Base-by-base conservation (phyloP, 2,888 invertebrate species). In the Amblyjoppa fuscipennis region DNA sequence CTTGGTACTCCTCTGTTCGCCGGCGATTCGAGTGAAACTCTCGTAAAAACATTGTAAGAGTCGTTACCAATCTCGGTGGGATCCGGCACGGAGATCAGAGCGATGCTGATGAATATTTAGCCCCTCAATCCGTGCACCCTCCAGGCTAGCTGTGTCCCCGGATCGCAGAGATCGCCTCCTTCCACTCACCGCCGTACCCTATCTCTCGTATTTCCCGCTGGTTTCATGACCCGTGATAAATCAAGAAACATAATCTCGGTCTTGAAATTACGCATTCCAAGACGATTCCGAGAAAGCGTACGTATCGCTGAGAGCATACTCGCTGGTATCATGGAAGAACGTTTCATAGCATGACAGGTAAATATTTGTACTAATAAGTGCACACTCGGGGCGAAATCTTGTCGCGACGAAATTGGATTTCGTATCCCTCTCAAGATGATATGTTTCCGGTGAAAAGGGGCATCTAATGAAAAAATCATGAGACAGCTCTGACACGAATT, bases 41-140 rank as follows among this genome's bases (percentile, higher is more conserved):
- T 81, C 75, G 49, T 81, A 61, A 70, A 69, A 74, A 81, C 45
- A 69, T 34, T 45, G 49, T 16, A 25, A 59, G 25, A 49, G 20
- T 61, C 34, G 31, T 31, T 20, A 45, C 59, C n/a, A 59, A 11
- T 51, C 51, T 28, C 13, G 51, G 71, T 31, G 69, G 59, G 56
- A 61, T 45, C 53, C 53, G 69, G 16, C 6, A 66, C 28, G 25
- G 87, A 77, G 71, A 85, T 75, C 81, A 81, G 80, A 84, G 87
- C 61, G 81, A 73, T 70, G 66, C 83, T 85, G 90, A 90, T 90
- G 89, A 90, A 89, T 90, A 90, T 90, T 89, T 90, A 89, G 85
- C 77, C 81, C 68, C 79, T 61, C 81, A 80, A 66, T 61, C 81
- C 68, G 70, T 68, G 73, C 87, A 83, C 80, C 89, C 86, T 77